Conservation (phyloP, 2,797 vertebrate genomes). For the Melopsittacus undulatus region DNA sequence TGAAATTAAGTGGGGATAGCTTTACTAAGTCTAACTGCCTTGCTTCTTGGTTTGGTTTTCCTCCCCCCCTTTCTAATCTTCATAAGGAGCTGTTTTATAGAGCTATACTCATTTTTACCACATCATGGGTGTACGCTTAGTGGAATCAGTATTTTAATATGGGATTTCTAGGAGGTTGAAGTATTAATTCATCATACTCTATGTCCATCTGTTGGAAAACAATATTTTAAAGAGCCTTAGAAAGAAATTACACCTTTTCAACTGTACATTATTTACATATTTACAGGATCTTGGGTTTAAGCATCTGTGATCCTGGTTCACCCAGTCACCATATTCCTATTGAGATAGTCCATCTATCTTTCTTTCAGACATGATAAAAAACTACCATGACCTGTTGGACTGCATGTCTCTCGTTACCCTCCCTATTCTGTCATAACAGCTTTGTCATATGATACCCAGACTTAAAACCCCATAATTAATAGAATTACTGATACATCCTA, state of each 20-base stretch:
- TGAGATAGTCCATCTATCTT: background rate
- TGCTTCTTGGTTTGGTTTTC: background rate
- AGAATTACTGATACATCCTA: background rate
- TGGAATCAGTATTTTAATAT: background rate
- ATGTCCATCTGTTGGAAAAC: background rate
- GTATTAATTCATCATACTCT: background rate
- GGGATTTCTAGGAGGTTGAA: background rate
- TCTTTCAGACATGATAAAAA: background rate
- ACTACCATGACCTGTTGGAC: background rate
- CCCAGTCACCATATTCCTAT: background rate
- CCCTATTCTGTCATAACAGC: background rate
- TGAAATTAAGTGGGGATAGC: background rate
- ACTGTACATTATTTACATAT: background rate
- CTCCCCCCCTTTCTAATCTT: background rate
- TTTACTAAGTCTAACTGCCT: background rate
- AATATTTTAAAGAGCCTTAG: background rate
- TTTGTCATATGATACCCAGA: background rate
- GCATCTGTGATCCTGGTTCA: background rate
- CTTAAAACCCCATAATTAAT: background rate
- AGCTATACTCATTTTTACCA: background rate
- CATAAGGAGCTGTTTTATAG: background rate
- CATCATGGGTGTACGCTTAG: background rate
- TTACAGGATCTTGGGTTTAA: background rate
- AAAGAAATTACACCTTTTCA: background rate
- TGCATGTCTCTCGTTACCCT: rapidly evolving